phyloP scores from a whole-genome alignment of 2,888 invertebrate genomes.

The Hypselothyrea guttata region DNA sequence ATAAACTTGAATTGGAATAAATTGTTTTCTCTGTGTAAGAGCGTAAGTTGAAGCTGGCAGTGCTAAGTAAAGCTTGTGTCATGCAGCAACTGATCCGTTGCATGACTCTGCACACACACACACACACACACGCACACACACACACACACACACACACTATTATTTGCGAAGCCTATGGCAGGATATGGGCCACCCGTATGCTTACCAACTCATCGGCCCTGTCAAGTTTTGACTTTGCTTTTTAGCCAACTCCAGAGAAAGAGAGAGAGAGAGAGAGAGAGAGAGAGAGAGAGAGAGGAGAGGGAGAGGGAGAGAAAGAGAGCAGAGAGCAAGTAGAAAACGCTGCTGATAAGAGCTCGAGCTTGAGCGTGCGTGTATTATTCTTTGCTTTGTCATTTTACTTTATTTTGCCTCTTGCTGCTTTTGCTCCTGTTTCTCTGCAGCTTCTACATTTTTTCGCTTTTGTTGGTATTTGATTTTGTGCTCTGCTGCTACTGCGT shows the following conservation, averaged over 20 bases:
- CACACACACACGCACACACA: too few relatives aligned
- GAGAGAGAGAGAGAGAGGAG: too few relatives aligned
- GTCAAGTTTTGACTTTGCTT: slow-evolving; percentile 64
- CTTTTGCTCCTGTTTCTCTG: too few relatives aligned
- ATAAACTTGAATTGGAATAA: too few relatives aligned
- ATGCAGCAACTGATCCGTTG: slow-evolving; percentile 60
- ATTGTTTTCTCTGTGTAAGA: slow-evolving; percentile 11
- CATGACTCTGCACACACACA: slow-evolving; percentile 45
- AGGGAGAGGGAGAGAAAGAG: too few relatives aligned
- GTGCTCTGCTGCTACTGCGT: slow-evolving; percentile 2
- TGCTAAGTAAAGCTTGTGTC: slow-evolving; percentile 30
- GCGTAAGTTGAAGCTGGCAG: slow-evolving; percentile 16
- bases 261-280: too few relatives aligned
- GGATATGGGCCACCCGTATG: slow-evolving; percentile 8
- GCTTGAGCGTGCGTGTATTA: slow-evolving; percentile 54
- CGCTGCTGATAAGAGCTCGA: too few relatives aligned
- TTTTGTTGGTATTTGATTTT: background rate
- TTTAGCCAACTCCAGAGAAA: background rate
- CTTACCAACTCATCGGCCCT: slow-evolving; percentile 14
- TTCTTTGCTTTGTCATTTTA: slow-evolving; percentile 63
- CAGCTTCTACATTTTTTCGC: slow-evolving; percentile 27
- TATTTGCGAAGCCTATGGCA: slow-evolving; percentile 57
- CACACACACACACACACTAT: slow-evolving; percentile 43
- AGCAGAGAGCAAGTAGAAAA: too few relatives aligned
- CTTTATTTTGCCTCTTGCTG: slow-evolving; percentile 69